These are phyloP conservation scores for Pygocentrus nattereri DNA, from an alignment of 2,797 vertebrate species.

Conservation along the genomic window DNA sequence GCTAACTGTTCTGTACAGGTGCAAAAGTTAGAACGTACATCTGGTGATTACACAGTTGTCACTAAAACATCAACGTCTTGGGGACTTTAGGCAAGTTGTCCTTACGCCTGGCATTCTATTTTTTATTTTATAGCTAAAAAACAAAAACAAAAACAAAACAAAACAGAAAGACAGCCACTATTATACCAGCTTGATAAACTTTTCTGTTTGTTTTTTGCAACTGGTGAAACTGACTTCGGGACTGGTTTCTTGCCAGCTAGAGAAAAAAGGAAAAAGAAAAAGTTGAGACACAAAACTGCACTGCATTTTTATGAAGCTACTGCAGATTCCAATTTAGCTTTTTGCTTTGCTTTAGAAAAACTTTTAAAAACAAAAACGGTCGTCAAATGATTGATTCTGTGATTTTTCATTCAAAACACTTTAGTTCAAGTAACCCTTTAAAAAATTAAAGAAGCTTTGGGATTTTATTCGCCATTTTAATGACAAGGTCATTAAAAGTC, in stretches of 20 bases:
- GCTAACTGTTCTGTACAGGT: conserved; percentile 75
- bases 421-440: conserved; percentile 75
- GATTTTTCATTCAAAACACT: conserved; percentile 64
- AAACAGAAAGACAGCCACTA: conserved; percentile 27
- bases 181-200: conserved; percentile 21
- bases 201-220: conserved; percentile 35
- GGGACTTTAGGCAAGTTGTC: conserved; percentile 60
- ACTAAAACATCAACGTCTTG: conserved; percentile 71
- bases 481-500: conserved; percentile 94
- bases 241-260: conserved; percentile 2
- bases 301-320: conserved; percentile 72
- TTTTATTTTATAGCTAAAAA: conserved; percentile 57
- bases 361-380: conserved; percentile 24
- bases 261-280: conserved; percentile 37
- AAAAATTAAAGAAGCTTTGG: conserved; percentile 88
- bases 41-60: conserved; percentile 75
- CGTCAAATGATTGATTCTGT: conserved; percentile 50
- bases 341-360: conserved; percentile 50
- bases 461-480: conserved; percentile 83
- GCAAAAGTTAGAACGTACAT: conserved; percentile 86
- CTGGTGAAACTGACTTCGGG: conserved; percentile 33
- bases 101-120: conserved; percentile 50
- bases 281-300: conserved; percentile 58
- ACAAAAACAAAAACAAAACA: no score
- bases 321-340: conserved; percentile 61